Base-by-base conservation (phyloP, 2,888 invertebrate species). In the Agrotis puta region DNA sequence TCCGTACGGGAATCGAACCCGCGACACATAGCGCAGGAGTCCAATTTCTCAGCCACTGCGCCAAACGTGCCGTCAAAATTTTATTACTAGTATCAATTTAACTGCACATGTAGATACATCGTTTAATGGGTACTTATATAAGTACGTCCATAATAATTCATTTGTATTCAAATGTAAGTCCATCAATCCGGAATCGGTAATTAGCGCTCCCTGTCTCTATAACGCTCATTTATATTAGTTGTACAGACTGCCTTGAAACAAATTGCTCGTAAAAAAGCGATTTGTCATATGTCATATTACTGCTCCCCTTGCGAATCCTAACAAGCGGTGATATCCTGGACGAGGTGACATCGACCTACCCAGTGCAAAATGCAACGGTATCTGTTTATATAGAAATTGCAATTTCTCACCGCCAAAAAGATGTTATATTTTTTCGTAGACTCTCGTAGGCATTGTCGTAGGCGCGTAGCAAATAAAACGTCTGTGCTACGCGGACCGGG, bases 251-350 rank as follows among this genome's bases (percentile, higher is more conserved):
- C 20, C 45, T 74, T 54, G 58, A 51, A 63, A 14, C 47, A 67
- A 57, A 53, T 75, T 39, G 56, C 16, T 43, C 24, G 50, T 76
- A 62, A 68, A 74, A 73, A 77, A 53, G 79, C 81, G 85, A 87
- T 89, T 87, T 86, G 76, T 85, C 79, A 66, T 74, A 79, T 75
- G 86, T 88, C 85, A 85, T 81, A 85, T 83, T 75, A 75, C 75
- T 78, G 83, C 81, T 87, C 88, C 90, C 89, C 88, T 80, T 79
- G 81, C 78, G 85, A 85, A 85, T 85, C 83, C 83, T 87, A 86
- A 88, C 88, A 88, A 90, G 85, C 86, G 83, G 66, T 77, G 70
- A 89, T 87, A 88, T 91, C 89, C 91, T 88, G 85, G 58, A 76
- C 57, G 77, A 59, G 13, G 43, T 57, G 47, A 54, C 53, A 18